Evolutionary conservation across 2,113 vertebrate genomes (phyloP), one percentile per base, ranked within the genome.

Genomic region (Pongo pygmaeus): DNA sequence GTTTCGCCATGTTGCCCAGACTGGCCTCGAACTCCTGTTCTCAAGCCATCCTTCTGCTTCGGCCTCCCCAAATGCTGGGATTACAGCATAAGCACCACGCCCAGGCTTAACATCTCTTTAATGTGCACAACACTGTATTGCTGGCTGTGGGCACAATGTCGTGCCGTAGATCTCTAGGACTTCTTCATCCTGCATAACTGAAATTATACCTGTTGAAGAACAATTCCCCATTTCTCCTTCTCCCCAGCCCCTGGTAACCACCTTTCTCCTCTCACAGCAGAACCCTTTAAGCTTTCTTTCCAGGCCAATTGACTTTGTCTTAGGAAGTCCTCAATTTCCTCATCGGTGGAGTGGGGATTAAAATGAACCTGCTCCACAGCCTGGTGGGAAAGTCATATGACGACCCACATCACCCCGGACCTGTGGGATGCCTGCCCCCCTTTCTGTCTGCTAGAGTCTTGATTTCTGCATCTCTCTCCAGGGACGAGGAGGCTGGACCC

Each of bases 401-500:
- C 0, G 55, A 12, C 30, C 20, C 18, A 16, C 0, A 0, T 27
- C n/a, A 27, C 5, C 69, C 57, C 12, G 1, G 80, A 5, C 50
- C 57, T n/a, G 23, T 9, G 25, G 52, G 80, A 4, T 0, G 22
- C 22, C n/a, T 3, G 20, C 25, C 5, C 0, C 23, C 8, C 69
- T 50, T 30, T 30, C 50, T 38, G 20, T 27, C 20, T 30, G 16
- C 16, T 69, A 84, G 52, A 57, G n/a, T 48, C 38, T 14, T 6
- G 22, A n/a, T 38, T 81, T 94, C 57, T 91, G 9, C 6, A 1
- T 84, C 43, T 72, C 83, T 46, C 2, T 30, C 52, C 55, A 92
- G 84, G 83, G 77, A 7, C 30, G 30, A 79, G 77, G 92, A 89
- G 84, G 84, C 72, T 92, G 89, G 88, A 92, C 92, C 20, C 89